These are phyloP conservation scores for Pheosia gnoma DNA, from an alignment of 2,888 invertebrate genomes.

Conservation along the genomic window DNA sequence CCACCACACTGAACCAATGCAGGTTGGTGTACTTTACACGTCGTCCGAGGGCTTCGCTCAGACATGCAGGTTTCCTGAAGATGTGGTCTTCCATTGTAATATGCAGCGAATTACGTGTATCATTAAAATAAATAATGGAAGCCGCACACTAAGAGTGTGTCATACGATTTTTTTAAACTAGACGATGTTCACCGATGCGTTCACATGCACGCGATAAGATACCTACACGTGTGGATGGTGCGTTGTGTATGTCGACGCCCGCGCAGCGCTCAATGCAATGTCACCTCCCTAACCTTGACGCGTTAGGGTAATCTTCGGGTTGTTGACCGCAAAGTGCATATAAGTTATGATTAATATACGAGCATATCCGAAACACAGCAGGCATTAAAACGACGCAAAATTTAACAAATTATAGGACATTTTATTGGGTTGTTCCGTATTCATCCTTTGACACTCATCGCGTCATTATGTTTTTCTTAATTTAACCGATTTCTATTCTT, in stretches of 20 bases:
- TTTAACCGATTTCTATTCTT: too few relatives aligned
- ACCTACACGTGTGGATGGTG: background rate
- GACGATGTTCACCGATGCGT: conserved; percentile 12
- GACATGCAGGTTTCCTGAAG: too few relatives aligned
- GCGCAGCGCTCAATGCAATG: conserved; percentile 60
- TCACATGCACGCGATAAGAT: conserved; percentile 2
- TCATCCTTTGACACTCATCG: too few relatives aligned
- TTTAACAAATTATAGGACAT: too few relatives aligned
- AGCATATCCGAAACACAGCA: conserved; percentile 15
- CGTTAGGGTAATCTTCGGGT: conserved; percentile 59
- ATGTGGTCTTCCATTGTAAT: background rate
- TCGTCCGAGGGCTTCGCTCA: too few relatives aligned
- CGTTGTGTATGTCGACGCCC: conserved; percentile 41
- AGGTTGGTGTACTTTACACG: too few relatives aligned
- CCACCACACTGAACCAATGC: too few relatives aligned
- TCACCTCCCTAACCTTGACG: conserved; percentile 67
- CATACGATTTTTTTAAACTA: conserved; percentile 12
- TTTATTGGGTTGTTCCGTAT: too few relatives aligned
- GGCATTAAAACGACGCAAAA: background rate
- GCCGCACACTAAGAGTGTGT: conserved; percentile 17
- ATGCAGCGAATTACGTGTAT: background rate
- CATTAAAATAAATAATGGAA: conserved; percentile 13
- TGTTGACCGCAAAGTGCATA: conserved; percentile 52
- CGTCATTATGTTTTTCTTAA: too few relatives aligned
- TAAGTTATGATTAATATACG: conserved; percentile 13